Evolutionary conservation across 2,113 vertebrate species (phyloP).

Genomic region (Plectropomus leopardus): DNA sequence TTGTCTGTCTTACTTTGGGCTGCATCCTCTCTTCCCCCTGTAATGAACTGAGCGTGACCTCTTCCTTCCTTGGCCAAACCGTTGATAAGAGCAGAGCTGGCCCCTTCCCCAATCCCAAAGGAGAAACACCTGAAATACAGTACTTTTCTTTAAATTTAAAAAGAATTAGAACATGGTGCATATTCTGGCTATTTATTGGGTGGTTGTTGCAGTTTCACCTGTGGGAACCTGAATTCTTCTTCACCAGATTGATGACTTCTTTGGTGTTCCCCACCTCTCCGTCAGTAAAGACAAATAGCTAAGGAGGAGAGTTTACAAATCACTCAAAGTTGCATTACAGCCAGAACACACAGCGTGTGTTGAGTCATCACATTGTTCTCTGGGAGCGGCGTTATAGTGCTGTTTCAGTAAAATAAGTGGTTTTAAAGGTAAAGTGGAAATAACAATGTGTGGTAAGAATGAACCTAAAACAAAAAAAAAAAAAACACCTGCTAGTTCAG

Average conservation of each 20-base stretch:
- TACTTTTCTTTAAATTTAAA: background rate
- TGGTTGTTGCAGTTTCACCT: conserved; percentile 74
- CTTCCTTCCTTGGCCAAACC: conserved; percentile 83
- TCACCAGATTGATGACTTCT: conserved; percentile 84
- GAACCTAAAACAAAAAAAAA: background rate
- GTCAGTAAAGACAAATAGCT: conserved; percentile 93
- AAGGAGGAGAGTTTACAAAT: conserved; percentile 5
- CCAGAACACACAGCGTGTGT: background rate
- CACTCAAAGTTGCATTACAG: background rate
- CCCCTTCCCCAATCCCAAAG: conserved; percentile 90
- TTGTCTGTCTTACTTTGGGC: conserved; percentile 87
- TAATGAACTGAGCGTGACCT: conserved; percentile 88
- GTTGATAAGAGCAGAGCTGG: conserved; percentile 88
- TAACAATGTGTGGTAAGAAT: background rate
- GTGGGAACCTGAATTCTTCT: conserved; percentile 81
- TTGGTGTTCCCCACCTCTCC: conserved; percentile 88
- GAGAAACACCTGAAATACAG: conserved; percentile 87
- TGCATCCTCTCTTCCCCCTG: conserved; percentile 87
- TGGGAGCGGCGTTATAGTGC: background rate
- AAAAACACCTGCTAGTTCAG: too few relatives aligned
- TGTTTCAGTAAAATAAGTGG: background rate
- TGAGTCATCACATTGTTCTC: too few relatives aligned
- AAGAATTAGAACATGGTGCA: background rate
- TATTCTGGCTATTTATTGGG: background rate
- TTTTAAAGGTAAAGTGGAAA: background rate